These are phyloP conservation scores for Gallirallus australis DNA, from an alignment of 2,797 vertebrate species.

Conservation along the genomic window DNA sequence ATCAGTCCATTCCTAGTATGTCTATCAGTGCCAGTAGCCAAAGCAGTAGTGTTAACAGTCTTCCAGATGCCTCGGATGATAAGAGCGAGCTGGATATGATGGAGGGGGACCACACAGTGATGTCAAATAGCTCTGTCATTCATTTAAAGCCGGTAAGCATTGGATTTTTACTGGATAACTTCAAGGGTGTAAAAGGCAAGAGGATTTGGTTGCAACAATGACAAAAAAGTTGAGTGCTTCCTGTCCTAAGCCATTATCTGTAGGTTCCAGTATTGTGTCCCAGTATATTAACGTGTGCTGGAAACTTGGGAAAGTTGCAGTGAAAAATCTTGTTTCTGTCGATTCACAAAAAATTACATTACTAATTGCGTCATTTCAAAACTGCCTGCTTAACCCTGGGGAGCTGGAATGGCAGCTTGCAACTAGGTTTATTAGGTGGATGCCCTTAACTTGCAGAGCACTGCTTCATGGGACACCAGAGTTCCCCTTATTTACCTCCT, in stretches of 20 bases:
- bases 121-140: constrained; percentile 98
- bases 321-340: background rate
- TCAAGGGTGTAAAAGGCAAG: background rate
- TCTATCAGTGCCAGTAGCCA: constrained; percentile 99
- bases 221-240: background rate
- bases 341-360: background rate
- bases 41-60: constrained; percentile 99
- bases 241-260: background rate
- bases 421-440: background rate
- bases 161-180: background rate
- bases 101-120: constrained; percentile 97
- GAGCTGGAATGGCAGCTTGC: background rate
- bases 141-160: constrained; percentile 92
- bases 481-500: background rate
- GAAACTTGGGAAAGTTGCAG: background rate
- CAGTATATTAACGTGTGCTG: too few relatives aligned
- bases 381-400: background rate
- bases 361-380: background rate
- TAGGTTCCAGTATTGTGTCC: background rate
- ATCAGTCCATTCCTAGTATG: constrained; percentile 99
- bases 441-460: background rate
- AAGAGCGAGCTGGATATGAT: constrained; percentile 96
- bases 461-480: background rate
- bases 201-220: background rate
- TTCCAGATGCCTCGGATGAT: constrained; percentile 94